A percentile compares a stretch with the other conserved stretches of the same genome.
These are phyloP conservation scores for Acanthurus tractus DNA, from an alignment of 2,797 vertebrate species.

Conservation along the genomic window DNA sequence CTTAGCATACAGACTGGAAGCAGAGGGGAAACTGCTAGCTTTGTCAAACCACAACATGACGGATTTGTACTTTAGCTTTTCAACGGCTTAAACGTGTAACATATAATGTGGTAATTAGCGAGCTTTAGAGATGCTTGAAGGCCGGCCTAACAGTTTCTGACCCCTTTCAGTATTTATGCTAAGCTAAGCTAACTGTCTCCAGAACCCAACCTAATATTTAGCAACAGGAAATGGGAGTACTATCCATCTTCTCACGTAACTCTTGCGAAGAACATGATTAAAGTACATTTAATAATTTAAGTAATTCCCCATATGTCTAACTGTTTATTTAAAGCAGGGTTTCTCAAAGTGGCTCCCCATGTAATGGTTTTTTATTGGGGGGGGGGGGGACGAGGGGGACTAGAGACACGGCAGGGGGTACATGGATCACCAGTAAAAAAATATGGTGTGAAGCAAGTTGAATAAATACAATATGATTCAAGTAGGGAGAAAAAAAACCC, in stretches of 20 bases:
- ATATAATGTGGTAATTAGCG: not conserved
- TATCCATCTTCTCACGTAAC: not conserved
- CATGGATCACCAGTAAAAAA: too few relatives aligned
- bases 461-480: too few relatives aligned
- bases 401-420: too few relatives aligned
- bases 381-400: too few relatives aligned
- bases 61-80: not conserved
- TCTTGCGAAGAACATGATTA: not conserved
- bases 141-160: not conserved
- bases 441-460: too few relatives aligned
- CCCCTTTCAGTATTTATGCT: not conserved
- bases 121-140: not conserved
- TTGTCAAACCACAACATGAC: not conserved
- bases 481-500: too few relatives aligned
- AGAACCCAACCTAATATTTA: not conserved
- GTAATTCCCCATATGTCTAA: not conserved
- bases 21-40: not conserved
- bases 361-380: too few relatives aligned
- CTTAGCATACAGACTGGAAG: constrained; percentile 4
- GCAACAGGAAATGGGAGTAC: rapidly evolving
- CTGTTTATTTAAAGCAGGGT: too few relatives aligned
- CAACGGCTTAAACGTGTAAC: not conserved
- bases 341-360: too few relatives aligned
- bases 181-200: constrained; percentile 1
- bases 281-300: too few relatives aligned